These are phyloP conservation scores for Stenodera caucasica DNA, from an alignment of 2,888 invertebrate species.

Conservation along the genomic window DNA sequence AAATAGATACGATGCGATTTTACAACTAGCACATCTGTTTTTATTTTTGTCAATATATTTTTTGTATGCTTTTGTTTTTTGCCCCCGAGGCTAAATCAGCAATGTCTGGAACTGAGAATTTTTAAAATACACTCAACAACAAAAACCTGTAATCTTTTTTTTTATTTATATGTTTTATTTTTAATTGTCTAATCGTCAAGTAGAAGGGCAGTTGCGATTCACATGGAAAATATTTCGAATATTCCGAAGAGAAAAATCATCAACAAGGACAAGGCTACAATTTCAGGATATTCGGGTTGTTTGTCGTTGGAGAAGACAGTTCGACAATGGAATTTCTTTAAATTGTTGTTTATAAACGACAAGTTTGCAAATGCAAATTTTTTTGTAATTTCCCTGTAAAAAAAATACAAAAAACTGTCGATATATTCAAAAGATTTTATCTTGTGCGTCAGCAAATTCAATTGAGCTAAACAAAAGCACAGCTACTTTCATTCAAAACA, in stretches of 20 bases:
- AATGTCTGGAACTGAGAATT: slow-evolving; percentile 38
- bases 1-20: slow-evolving; percentile 23
- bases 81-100: not conserved
- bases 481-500: slow-evolving; percentile 8
- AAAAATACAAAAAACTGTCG: no score
- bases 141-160: slow-evolving; percentile 20
- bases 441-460: not conserved
- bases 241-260: slow-evolving; percentile 23
- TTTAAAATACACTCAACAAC: slow-evolving; percentile 15
- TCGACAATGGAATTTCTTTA: slow-evolving; percentile 17
- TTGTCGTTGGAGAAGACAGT: not conserved
- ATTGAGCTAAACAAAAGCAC: slow-evolving; percentile 2
- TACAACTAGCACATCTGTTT: slow-evolving; percentile 34
- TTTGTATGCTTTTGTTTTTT: slow-evolving; percentile 32
- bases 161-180: slow-evolving; percentile 20
- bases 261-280: slow-evolving; percentile 26
- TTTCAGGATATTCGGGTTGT: slow-evolving; percentile 7
- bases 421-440: not conserved
- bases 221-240: slow-evolving; percentile 23
- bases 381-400: not conserved
- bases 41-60: slow-evolving; percentile 30
- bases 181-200: slow-evolving; percentile 26
- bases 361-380: not conserved
- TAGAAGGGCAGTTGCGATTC: slow-evolving; percentile 20
- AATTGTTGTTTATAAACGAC: slow-evolving; percentile 25